A percentile compares a stretch with the other conserved stretches of the same genome.
Conservation (phyloP, 2,888 invertebrate species). For the Drosophila gaucha region DNA sequence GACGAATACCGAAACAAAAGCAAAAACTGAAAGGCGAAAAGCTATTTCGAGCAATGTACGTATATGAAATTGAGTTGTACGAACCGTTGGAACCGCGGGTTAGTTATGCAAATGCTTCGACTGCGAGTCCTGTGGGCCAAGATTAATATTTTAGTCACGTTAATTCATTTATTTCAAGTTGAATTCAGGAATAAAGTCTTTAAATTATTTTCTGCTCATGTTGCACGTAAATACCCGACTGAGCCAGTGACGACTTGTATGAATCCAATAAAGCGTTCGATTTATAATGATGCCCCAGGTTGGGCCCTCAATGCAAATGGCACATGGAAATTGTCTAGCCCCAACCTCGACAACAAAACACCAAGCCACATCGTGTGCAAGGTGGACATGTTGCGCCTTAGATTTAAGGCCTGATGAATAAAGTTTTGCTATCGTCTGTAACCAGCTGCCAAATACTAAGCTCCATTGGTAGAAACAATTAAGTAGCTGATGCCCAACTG, state of each 20-base stretch:
- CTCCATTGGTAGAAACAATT: slow-evolving; percentile 54
- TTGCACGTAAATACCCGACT: slow-evolving; percentile 62
- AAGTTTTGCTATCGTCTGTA: slow-evolving; percentile 34
- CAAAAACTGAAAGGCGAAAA: not conserved
- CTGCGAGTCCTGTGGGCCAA: slow-evolving; percentile 43
- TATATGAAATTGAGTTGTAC: not conserved
- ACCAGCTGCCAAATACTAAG: slow-evolving; percentile 43
- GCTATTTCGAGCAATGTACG: slow-evolving; percentile 7
- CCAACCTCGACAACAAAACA: not conserved
- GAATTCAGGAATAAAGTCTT: slow-evolving; percentile 79
- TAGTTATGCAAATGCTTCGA: slow-evolving; percentile 64
- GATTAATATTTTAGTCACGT: slow-evolving; percentile 80
- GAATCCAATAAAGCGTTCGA: slow-evolving; percentile 72
- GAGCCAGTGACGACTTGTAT: not conserved
- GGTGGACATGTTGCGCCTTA: slow-evolving; percentile 17
- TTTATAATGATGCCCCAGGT: slow-evolving; percentile 57
- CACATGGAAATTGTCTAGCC: not conserved
- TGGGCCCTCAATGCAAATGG: slow-evolving; percentile 10
- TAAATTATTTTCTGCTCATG: slow-evolving; percentile 78
- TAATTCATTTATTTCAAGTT: slow-evolving; percentile 78
- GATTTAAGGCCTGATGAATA: slow-evolving; percentile 57
- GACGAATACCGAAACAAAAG: slow-evolving; percentile 6
- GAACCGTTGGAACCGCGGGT: slow-evolving; percentile 4
- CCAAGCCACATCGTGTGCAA: slow-evolving; percentile 37
- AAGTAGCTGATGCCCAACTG: slow-evolving; percentile 38